Conservation (phyloP, 2,888 invertebrate species). For the Phyto melanocephala region DNA sequence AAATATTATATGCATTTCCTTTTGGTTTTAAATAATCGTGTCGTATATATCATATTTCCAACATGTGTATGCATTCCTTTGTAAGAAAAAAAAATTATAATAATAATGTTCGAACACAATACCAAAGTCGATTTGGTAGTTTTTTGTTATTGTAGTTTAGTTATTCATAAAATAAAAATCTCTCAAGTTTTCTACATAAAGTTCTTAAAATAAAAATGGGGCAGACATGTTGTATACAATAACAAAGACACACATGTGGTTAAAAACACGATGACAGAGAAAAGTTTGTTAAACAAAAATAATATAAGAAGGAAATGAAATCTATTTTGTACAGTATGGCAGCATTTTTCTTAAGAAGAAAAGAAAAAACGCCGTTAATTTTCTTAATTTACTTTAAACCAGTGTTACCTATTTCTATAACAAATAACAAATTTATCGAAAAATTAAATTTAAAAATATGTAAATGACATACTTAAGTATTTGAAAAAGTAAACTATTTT, state of each 20-base stretch:
- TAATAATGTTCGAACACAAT: constrained; percentile 17
- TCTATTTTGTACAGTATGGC: no score
- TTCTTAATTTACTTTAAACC: no score
- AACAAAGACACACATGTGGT: neutral
- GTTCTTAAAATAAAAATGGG: constrained; percentile 10
- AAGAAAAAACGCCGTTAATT: no score
- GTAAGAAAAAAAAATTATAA: neutral
- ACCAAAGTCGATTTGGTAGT: constrained; percentile 8
- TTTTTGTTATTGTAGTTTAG: neutral
- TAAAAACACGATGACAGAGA: neutral
- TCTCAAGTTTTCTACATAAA: constrained; percentile 32
- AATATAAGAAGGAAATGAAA: no score
- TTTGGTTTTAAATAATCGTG: constrained; percentile 64
- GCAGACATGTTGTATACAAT: neutral
- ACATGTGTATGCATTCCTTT: constrained; percentile 45
- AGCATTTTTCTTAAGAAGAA: no score
- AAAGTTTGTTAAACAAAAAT: neutral
- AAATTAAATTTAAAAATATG: no score
- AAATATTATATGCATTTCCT: constrained; percentile 57
- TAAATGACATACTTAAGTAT: no score
- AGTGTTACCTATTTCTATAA: no score
- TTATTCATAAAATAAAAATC: constrained; percentile 43
- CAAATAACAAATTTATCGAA: no score
- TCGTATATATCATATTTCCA: constrained; percentile 62
- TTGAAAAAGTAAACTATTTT: no score